Evolutionary conservation across 2,797 vertebrate species (phyloP), one percentile per base, ranked within the genome.

Genomic region (Gorsachius magnificus): DNA sequence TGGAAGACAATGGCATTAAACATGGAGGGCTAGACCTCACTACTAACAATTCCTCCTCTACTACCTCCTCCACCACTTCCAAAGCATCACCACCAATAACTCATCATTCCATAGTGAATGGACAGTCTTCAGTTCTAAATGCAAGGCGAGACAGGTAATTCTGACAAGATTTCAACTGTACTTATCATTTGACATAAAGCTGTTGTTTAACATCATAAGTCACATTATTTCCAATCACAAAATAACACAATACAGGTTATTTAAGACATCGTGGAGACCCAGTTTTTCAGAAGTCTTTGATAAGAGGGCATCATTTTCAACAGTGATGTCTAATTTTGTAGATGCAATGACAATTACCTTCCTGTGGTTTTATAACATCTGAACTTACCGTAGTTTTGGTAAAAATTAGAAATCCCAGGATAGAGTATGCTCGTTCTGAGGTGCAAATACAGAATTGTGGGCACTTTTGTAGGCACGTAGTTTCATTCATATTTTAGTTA

Each of bases 1-100:
- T 99, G 99, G 99, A 99, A 98, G 99, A 99, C 98, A 99, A 99
- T 95, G 98, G 99, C 98, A 98, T 99, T 98, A 99, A 99, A 98
- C 99, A 99, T 97, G 98, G 98, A 98, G 99, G 99, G 95, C 98
- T 99, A 96, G 99, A 99, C 98, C 99, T 99, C 98, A 99, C 99
- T 97, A 99, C 99, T 97, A 99, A 98, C 98, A 99, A 99, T 98
- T 99, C 99, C 97, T 99, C 99, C 97, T 99, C 99, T 98, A 99
- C 99, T 99, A 99, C 99, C 99, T 99, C 99, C 99, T 97, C 95
- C 65, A 98, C 97, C 97, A 97, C 98, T 95, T 99, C 99, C 99
- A 99, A 99, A 99, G 99, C 99, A 84, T 99, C 99, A 71, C 99
- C 99, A 92, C 99, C 99, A 97, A 99, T 99, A 98, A 98, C 99